Conservation (phyloP, 1,140 invertebrate genomes). For the Drosophila watanabei region DNA sequence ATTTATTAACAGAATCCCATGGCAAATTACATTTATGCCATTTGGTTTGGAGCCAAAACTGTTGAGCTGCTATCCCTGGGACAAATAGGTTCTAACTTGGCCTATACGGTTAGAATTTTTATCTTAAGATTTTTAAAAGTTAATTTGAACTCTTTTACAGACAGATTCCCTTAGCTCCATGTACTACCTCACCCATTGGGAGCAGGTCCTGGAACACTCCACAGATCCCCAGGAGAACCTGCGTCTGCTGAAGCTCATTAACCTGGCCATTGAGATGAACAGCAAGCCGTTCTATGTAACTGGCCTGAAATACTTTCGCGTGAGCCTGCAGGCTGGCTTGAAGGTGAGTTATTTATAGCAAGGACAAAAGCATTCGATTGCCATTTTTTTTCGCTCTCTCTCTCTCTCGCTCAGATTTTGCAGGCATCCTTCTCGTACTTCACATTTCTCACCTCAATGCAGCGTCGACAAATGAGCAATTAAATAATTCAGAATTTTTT, state of each 20-base stretch:
- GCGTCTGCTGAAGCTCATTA: constrained; percentile 65
- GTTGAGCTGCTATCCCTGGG: constrained; percentile 58
- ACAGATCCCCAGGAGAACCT: constrained; percentile 59
- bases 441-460: constrained; percentile 68
- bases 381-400: not conserved
- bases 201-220: constrained; percentile 61
- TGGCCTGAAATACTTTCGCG: constrained; percentile 71
- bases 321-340: constrained; percentile 64
- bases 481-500: constrained; percentile 66
- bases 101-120: constrained; percentile 37
- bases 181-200: constrained; percentile 72
- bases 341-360: constrained; percentile 45
- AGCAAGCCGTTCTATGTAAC: constrained; percentile 67
- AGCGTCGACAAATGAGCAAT: constrained; percentile 60
- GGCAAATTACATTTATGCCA: constrained; percentile 62
- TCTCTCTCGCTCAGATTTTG: constrained; percentile 42
- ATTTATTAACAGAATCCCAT: constrained; percentile 54
- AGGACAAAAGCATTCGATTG: not conserved
- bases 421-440: constrained; percentile 68
- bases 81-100: constrained; percentile 57
- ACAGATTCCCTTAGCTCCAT: constrained; percentile 61
- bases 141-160: constrained; percentile 7
- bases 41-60: constrained; percentile 70
- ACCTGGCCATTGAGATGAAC: constrained; percentile 69
- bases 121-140: not conserved